phyloP scores from a whole-genome alignment of 2,888 invertebrate genomes.

The Leptinotarsa rubiginosa region DNA sequence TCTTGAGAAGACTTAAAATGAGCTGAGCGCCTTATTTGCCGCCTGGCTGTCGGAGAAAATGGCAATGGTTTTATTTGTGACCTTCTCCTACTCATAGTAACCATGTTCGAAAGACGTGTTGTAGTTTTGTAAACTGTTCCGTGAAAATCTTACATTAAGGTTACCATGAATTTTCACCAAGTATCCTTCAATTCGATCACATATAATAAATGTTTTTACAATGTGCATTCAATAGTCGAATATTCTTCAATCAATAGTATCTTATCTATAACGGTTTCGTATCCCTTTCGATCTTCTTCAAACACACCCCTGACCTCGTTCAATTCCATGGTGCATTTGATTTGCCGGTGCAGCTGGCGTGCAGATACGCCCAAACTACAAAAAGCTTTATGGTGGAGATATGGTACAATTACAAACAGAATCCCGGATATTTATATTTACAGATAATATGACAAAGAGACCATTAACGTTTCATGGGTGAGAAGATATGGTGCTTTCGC shows the following conservation, averaged over 20 bases:
- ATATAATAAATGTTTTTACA: no score
- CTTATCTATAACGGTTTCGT: not conserved
- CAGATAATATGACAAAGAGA: constrained; percentile 46
- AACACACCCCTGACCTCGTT: constrained; percentile 19
- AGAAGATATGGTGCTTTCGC: constrained; percentile 25
- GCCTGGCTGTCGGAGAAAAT: no score
- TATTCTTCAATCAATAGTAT: not conserved
- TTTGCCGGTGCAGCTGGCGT: constrained; percentile 34
- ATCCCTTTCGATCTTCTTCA: not conserved
- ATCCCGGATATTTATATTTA: constrained; percentile 47
- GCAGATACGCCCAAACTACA: constrained; percentile 37
- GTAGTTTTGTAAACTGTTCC: no score
- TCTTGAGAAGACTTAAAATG: no score
- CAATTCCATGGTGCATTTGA: constrained; percentile 37
- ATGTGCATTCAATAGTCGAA: no score
- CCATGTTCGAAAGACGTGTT: no score
- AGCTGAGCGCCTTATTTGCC: no score
- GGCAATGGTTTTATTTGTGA: no score
- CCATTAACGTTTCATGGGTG: constrained; percentile 38
- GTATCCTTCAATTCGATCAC: no score
- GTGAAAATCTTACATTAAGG: no score
- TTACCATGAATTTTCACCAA: no score
- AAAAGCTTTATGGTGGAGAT: constrained; percentile 40
- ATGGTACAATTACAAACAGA: constrained; percentile 42
- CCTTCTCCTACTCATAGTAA: no score